A percentile compares a stretch with the other conserved stretches of the same genome.
phyloP scores from a whole-genome alignment of 2,888 invertebrate genomes.

The Camponotus fellah region DNA sequence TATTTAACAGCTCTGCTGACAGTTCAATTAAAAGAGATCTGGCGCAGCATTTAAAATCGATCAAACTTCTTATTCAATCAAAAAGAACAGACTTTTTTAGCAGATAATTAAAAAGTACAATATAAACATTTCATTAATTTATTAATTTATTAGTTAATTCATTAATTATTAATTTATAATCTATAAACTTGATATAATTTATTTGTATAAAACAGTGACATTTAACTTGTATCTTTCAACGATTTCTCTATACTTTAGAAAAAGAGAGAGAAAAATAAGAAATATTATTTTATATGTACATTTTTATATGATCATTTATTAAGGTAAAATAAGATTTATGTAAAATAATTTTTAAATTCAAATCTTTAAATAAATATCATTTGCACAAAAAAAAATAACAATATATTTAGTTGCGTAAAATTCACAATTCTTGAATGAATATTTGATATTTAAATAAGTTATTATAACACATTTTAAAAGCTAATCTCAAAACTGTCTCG shows the following conservation, averaged over 20 bases:
- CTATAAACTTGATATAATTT: background rate
- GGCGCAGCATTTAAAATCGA: background rate
- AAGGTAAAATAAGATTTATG: background rate
- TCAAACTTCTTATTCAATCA: background rate
- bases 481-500: background rate
- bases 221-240: conserved; percentile 6
- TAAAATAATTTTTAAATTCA: conserved; percentile 2
- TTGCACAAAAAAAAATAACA: background rate
- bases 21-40: conserved; percentile 5
- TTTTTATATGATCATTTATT: background rate
- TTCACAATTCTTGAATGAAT: background rate
- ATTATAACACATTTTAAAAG: background rate
- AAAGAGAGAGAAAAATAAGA: background rate
- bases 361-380: background rate
- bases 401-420: background rate
- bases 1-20: background rate
- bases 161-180: background rate
- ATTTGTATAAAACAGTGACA: background rate
- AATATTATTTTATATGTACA: background rate
- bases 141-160: background rate
- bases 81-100: background rate
- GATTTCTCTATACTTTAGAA: background rate
- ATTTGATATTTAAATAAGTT: background rate
- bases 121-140: background rate
- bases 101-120: background rate